These are phyloP conservation scores for Pachydiplax longipennis DNA, from an alignment of 2,888 invertebrate species.

Conservation along the genomic window DNA sequence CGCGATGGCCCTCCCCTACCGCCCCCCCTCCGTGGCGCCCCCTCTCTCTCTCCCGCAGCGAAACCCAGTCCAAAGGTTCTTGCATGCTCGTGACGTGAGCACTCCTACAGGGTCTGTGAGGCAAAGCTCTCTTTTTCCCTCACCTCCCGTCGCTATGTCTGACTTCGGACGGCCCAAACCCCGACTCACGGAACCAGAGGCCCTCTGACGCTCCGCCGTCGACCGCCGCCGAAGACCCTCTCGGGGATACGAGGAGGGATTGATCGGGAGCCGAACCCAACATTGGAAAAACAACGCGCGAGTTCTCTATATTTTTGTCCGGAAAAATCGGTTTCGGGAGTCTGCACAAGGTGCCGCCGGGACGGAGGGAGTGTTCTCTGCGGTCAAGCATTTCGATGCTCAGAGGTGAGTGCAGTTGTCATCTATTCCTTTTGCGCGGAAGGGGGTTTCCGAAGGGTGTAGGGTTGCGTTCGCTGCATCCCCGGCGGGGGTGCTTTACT, in stretches of 20 bases:
- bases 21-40: not conserved
- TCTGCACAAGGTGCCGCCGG: not conserved
- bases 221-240: not conserved
- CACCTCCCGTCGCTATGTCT: not conserved
- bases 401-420: not conserved
- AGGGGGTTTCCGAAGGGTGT: not conserved
- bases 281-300: not conserved
- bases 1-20: not conserved
- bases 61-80: constrained; percentile 40
- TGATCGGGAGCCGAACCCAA: not conserved
- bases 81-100: constrained; percentile 12
- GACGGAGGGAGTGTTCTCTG: not conserved
- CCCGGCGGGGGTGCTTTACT: not conserved
- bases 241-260: not conserved
- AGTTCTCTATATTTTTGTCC: not conserved
- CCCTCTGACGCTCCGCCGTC: not conserved
- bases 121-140: not conserved
- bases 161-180: not conserved
- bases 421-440: not conserved
- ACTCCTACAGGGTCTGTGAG: not conserved
- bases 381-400: not conserved
- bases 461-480: not conserved
- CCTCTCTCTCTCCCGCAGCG: constrained; percentile 13
- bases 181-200: not conserved
- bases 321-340: not conserved